Percentiles rank a stretch among this genome's conserved stretches.
These are phyloP conservation scores for Poecile atricapillus DNA, from an alignment of 2,113 vertebrate genomes.

Conservation along the genomic window DNA sequence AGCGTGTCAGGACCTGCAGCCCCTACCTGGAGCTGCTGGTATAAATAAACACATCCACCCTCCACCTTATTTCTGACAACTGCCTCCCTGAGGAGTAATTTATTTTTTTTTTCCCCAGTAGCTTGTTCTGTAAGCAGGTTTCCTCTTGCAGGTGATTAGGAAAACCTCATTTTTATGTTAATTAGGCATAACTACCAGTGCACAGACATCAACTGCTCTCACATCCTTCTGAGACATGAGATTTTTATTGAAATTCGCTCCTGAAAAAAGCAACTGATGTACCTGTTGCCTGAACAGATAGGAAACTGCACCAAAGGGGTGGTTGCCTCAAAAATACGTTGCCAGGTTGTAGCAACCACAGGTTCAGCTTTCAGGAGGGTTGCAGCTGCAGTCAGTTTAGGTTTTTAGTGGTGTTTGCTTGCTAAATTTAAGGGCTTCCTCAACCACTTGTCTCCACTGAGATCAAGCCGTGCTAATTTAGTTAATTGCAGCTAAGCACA, in stretches of 20 bases:
- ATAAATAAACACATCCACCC: slow-evolving; percentile 34
- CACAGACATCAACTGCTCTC: neutral
- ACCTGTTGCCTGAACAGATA: neutral
- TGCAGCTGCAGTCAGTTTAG: neutral
- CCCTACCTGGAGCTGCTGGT: neutral
- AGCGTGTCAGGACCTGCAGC: neutral
- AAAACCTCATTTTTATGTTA: neutral
- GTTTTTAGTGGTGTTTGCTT: neutral
- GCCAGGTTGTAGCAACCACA: neutral
- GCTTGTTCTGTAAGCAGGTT: slow-evolving; percentile 10
- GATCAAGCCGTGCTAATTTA: neutral
- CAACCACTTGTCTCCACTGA: neutral
- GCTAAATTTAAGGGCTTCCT: neutral
- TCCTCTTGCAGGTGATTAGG: slow-evolving; percentile 33
- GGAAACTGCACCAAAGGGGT: neutral
- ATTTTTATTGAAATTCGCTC: neutral
- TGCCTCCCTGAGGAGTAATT: neutral
- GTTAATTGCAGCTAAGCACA: neutral
- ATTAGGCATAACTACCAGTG: neutral
- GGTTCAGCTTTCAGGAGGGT: neutral
- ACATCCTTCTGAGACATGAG: neutral
- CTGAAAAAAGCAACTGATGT: neutral
- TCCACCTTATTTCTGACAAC: neutral
- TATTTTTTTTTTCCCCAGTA: neutral
- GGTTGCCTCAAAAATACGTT: neutral